Evolutionary conservation across 2,113 vertebrate genomes (phyloP), one percentile per base, ranked within the genome.

Genomic region (Vireo altiloquus): DNA sequence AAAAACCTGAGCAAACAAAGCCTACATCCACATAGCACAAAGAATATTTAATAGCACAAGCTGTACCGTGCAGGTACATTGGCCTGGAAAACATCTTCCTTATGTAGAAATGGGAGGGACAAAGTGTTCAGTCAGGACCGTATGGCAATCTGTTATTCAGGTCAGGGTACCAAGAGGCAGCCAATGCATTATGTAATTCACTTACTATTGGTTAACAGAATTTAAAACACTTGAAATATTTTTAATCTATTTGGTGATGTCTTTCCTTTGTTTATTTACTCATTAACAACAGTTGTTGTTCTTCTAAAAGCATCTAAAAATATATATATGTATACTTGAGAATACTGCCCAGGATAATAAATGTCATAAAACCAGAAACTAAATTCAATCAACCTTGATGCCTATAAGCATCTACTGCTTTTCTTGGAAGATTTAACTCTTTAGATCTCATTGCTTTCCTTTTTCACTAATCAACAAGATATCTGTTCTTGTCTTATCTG

Each of bases 301-400:
- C 49, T 94, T 97, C 52, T 76, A 96, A 87, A 95, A 94, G 52
- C 63, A 83, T 65, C 1, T 92, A 91, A 97, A 96, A 95, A 27
- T 39, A 39, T 39, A 39, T 39, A 49, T 3, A 39, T 18, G 82
- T 64, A 37, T 91, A 92, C 69, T 94, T 49, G 17, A 97, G 88
- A 96, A 44, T 89, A 92, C 31, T 76, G 78, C 92, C 33, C 7
- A 96, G 59, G 93, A 89, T 93, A 96, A 96, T 75, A 95, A 72
- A 97, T 95, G 95, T 96, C 86, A 95, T 92, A 95, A 95, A 95
- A 92, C 18, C 42, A 87, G 15, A 49, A 90, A 95, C 47, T 95
- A 93, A 96, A 96, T 82, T 95, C 90, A 97, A 93, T 92, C 82
- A 96, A 1, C 79, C 74, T 95, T 97, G 79, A 96, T 87, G 94